phyloP scores from a whole-genome alignment of 2,888 invertebrate species.

The Epirrhoe alternata region DNA sequence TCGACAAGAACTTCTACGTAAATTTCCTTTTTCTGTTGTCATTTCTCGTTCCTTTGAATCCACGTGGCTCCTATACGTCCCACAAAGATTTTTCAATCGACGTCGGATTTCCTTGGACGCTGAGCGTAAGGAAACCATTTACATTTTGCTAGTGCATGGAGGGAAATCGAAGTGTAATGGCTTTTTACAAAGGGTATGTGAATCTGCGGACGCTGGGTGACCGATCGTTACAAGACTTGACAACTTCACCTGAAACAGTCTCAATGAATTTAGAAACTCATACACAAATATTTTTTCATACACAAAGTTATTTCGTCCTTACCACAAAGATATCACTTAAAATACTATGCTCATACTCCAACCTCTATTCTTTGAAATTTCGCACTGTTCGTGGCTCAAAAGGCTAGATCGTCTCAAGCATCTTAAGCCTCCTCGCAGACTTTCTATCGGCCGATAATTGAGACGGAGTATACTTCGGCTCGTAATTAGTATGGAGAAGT shows the following conservation, averaged over 20 bases:
- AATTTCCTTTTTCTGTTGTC: slow-evolving; percentile 31
- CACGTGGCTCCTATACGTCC: slow-evolving; percentile 51
- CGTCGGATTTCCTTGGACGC: slow-evolving; percentile 70
- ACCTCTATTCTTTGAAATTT: no score
- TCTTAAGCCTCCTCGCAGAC: no score
- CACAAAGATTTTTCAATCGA: slow-evolving; percentile 76
- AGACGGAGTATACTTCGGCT: no score
- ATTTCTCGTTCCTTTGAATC: slow-evolving; percentile 38
- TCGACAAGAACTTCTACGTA: slow-evolving; percentile 32
- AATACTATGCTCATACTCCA: no score
- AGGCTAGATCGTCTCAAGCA: no score
- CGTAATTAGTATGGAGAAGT: no score
- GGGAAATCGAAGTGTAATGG: slow-evolving; percentile 55
- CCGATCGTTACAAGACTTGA: background rate
- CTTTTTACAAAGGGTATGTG: slow-evolving; percentile 35
- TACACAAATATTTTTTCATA: no score
- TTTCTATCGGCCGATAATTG: no score
- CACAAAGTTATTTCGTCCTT: no score
- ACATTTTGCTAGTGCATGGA: slow-evolving; percentile 54
- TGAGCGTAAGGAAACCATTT: slow-evolving; percentile 63
- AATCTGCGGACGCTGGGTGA: slow-evolving; percentile 18
- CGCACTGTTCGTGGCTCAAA: no score
- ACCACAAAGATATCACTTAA: no score
- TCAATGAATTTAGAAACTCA: background rate
- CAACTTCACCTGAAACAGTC: background rate